Evolutionary conservation across 1,140 invertebrate genomes (phyloP).

Genomic region (Diabrotica undecimpunctata): DNA sequence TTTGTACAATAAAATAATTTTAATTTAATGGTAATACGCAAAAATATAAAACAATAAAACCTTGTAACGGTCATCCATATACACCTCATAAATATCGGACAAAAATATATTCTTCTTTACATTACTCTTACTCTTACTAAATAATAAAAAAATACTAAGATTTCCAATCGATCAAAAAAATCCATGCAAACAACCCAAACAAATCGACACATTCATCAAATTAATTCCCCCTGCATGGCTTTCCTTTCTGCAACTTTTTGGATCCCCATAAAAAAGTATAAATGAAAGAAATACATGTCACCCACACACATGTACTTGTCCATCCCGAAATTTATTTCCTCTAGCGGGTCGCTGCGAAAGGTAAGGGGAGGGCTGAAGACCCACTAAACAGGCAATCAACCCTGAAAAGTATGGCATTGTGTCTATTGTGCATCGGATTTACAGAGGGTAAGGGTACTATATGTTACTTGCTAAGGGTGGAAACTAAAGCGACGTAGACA

Average conservation of each 20-base stretch:
- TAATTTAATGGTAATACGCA: no score
- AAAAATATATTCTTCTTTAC: no score
- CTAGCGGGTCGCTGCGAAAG: background rate
- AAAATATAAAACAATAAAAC: no score
- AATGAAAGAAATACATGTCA: background rate
- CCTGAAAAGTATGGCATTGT: constrained; percentile 2
- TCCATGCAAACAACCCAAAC: background rate
- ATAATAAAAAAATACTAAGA: no score
- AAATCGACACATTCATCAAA: background rate
- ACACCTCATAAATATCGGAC: no score
- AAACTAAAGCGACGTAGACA: background rate
- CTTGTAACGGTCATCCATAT: no score
- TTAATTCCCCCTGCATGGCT: background rate
- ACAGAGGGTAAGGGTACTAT: background rate
- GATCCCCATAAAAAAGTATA: background rate
- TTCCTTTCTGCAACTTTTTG: background rate
- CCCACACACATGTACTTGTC: constrained; percentile 1
- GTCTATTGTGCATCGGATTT: background rate
- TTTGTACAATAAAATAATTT: no score
- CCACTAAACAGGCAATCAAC: constrained; percentile 1
- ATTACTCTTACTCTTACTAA: no score
- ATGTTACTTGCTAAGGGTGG: background rate
- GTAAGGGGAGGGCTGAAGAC: background rate
- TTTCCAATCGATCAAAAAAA: background rate
- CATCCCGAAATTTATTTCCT: background rate